Evolutionary conservation across 1,140 invertebrate genomes (phyloP).

Genomic region (Zaprionus tsacasi): DNA sequence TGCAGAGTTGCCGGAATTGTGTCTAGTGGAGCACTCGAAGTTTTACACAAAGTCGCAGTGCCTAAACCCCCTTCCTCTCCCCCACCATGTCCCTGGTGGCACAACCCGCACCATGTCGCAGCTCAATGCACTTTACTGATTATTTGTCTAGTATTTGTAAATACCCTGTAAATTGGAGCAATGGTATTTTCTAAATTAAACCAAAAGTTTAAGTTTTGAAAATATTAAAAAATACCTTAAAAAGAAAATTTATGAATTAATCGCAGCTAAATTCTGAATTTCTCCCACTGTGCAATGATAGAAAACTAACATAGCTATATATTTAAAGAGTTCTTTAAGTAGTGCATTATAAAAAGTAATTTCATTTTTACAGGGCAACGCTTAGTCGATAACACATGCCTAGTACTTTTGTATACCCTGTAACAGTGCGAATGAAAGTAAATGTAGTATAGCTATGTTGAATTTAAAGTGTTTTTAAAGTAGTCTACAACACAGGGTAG

Average conservation of each 20-base stretch:
- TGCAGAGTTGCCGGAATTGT: conserved; percentile 60
- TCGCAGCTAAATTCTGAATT: too few species aligned
- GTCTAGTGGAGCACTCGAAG: conserved; percentile 61
- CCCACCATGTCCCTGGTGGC: conserved; percentile 32
- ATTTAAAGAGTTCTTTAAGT: background rate
- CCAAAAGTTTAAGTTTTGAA: too few species aligned
- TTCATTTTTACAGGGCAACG: background rate
- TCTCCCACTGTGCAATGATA: too few species aligned
- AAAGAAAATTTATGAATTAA: too few species aligned
- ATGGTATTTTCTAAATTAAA: too few species aligned
- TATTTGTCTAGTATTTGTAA: conserved; percentile 59
- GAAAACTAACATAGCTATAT: too few species aligned
- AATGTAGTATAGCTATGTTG: too few species aligned
- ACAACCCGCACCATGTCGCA: conserved; percentile 31
- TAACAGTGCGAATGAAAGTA: background rate
- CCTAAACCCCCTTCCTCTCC: conserved; percentile 3
- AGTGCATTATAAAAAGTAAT: background rate
- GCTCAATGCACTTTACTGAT: conserved; percentile 73
- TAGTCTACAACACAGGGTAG: background rate
- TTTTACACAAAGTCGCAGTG: conserved; percentile 12
- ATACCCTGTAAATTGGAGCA: conserved; percentile 4
- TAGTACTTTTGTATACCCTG: background rate
- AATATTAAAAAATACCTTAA: too few species aligned
- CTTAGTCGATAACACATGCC: background rate
- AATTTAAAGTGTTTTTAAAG: background rate